Evolutionary conservation across 2,113 vertebrate genomes (phyloP), one percentile per base, ranked within the genome.

Genomic region (Callithrix jacchus): DNA sequence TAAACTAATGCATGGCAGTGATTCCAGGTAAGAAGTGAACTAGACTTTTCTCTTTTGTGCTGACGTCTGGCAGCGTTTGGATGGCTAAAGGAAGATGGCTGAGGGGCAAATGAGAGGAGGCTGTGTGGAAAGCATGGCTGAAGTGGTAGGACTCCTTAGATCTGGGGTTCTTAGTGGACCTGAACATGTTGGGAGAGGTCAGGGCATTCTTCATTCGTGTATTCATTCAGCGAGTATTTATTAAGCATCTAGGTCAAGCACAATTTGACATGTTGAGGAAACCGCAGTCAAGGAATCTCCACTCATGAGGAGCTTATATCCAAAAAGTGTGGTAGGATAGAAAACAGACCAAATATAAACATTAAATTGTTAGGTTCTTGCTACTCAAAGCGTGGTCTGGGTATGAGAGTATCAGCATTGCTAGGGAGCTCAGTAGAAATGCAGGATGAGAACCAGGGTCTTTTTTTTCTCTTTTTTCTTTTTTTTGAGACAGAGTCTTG

Each of bases 11-110:
- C 23, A 3, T 49, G 74, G 40, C 70, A 94, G 54, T 88, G 83
- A n/a, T 27, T 84, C 76, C 86, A 84, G 76, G 87, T 91, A 85
- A 93, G 77, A 84, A 64, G 58, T 14, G 42, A 95, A 13, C 66
- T 42, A 70, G 27, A 87, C 11, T 0, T 13, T 45, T 56, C 40
- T 66, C 56, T 56, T 42, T 20, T 84, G 21, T 16, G 8, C 8
- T 27, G 35, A 87, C 11, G 0, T 14, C 18, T n/a, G 61, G 35
- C 2, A 8, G 16, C 42, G 12, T 70, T 61, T 82, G 54, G 64
- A 6, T 3, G 8, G 3, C 45, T 80, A 21, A 58, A 54, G 71
- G 32, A 52, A 32, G 76, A 35, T 3, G 30, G 40, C 84, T 64
- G 49, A 58, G 95, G 52, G 30, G 35, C 52, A 42, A 89, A n/a